These are phyloP conservation scores for Propithecus deckenii DNA, from an alignment of 2,797 vertebrate genomes.

Conservation along the genomic window DNA sequence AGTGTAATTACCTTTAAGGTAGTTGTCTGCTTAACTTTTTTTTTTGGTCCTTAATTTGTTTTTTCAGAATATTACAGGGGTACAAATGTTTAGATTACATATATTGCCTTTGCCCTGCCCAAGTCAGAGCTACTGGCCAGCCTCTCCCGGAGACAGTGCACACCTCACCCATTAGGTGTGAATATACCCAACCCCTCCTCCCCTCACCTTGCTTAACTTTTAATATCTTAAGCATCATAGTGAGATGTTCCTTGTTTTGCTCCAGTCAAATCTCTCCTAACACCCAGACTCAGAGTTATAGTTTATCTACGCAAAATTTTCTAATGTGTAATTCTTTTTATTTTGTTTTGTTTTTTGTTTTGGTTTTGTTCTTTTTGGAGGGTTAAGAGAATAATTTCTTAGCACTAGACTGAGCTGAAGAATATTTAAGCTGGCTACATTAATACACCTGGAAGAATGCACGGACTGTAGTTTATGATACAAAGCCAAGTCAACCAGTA, in stretches of 20 bases:
- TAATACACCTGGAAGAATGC: background rate
- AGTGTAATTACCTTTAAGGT: background rate
- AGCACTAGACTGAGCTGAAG: background rate
- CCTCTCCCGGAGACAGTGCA: rapidly evolving
- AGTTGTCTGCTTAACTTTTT: background rate
- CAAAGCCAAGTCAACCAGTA: background rate
- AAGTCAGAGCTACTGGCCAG: no score
- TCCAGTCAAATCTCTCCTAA: background rate
- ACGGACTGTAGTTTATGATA: background rate
- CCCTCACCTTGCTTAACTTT: background rate
- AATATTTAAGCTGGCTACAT: background rate
- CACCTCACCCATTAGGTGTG: no score
- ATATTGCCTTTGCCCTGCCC: no score
- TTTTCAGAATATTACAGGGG: no score
- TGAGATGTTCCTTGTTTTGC: background rate
- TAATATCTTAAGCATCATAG: background rate
- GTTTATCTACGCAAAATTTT: background rate
- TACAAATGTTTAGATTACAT: no score
- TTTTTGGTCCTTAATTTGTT: no score
- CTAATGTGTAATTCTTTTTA: background rate
- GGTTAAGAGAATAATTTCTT: background rate
- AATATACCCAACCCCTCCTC: no score
- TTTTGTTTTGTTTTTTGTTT: background rate
- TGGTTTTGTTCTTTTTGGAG: background rate
- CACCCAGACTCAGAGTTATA: background rate